Conservation (phyloP, 2,113 vertebrate genomes). For the Periophthalmus modestus region DNA sequence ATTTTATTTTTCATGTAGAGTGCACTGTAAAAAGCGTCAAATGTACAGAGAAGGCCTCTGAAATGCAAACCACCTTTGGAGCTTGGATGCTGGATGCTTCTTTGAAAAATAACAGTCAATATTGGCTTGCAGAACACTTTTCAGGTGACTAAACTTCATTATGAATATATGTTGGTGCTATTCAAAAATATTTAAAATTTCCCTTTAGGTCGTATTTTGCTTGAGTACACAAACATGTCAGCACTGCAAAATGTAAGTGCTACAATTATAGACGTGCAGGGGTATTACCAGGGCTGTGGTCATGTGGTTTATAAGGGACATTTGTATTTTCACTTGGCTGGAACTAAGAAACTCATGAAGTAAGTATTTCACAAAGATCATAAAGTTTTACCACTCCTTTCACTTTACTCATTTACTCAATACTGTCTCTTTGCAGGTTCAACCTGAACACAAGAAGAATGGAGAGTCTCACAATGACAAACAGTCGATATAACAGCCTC, state of each 20-base stretch:
- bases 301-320: constrained; percentile 82
- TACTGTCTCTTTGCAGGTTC: constrained; percentile 70
- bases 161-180: neutral
- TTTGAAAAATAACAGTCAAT: constrained; percentile 71
- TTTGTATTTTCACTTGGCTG: constrained; percentile 87
- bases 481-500: constrained; percentile 80
- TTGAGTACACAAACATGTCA: constrained; percentile 76
- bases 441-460: constrained; percentile 72
- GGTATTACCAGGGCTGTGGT: constrained; percentile 85
- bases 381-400: neutral
- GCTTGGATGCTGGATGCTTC: constrained; percentile 85
- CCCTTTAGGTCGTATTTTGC: constrained; percentile 77
- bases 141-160: constrained; percentile 76
- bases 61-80: constrained; percentile 81
- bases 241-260: constrained; percentile 67
- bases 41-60: constrained; percentile 71
- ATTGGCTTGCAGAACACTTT: constrained; percentile 89
- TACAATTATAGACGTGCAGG: constrained; percentile 69
- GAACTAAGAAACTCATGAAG: constrained; percentile 81
- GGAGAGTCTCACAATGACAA: constrained; percentile 69
- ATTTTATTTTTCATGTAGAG: constrained; percentile 62
- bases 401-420: neutral
- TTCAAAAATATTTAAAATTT: neutral
- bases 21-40: constrained; percentile 75
- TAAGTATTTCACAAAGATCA: constrained; percentile 61